Conservation (phyloP, 2,113 vertebrate genomes). For the Ploceus nigricollis region DNA sequence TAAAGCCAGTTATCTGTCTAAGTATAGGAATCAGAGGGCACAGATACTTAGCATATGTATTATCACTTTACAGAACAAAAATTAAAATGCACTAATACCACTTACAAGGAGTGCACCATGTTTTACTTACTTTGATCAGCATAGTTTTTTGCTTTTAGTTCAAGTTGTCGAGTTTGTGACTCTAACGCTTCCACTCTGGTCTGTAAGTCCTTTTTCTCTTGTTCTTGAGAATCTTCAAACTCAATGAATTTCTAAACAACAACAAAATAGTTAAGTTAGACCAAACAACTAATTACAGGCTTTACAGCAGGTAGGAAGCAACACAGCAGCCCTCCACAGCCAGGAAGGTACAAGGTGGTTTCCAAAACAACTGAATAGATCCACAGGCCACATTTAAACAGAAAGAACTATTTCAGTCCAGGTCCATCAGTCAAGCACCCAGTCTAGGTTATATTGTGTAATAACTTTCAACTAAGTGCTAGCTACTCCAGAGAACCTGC, state of each 20-base stretch:
- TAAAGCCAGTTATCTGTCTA: not conserved
- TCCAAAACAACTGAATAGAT: not conserved
- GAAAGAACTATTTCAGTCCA: not conserved
- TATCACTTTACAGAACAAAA: not conserved
- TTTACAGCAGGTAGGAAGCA: not conserved
- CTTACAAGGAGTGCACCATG: not conserved
- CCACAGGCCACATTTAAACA: not conserved
- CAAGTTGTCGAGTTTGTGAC: conserved; percentile 90
- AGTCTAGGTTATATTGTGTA: not conserved
- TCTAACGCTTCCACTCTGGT: conserved; percentile 84
- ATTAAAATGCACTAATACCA: not conserved
- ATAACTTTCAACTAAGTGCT: not conserved
- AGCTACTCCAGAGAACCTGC: not conserved
- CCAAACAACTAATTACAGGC: not conserved
- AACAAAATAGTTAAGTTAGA: conserved; percentile 4
- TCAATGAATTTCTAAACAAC: conserved; percentile 89
- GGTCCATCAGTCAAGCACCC: not conserved
- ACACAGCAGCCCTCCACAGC: not conserved
- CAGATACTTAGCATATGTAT: not conserved
- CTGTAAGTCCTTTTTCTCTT: conserved; percentile 97
- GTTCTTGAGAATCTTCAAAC: conserved; percentile 94
- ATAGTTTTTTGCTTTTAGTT: conserved; percentile 93
- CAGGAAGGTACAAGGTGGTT: not conserved
- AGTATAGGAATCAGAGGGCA: not conserved
- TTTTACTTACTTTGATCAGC: conserved; percentile 92